A percentile compares a stretch with the other conserved stretches of the same genome.
Conservation (phyloP, 2,797 vertebrate genomes). For the Micrastur ruficollis region DNA sequence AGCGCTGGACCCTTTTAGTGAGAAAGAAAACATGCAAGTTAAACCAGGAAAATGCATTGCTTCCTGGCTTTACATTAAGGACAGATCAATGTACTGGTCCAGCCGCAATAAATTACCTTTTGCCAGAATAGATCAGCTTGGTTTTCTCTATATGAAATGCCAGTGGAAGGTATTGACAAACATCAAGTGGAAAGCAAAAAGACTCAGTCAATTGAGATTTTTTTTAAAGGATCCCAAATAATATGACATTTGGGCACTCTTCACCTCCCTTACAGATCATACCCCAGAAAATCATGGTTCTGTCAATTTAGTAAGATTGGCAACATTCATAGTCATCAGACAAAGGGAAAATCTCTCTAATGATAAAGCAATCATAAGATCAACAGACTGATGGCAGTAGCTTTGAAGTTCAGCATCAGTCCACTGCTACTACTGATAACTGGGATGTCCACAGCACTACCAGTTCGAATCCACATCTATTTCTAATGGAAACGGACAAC, state of each 20-base stretch:
- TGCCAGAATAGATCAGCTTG: neutral
- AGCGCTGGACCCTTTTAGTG: conserved; percentile 17
- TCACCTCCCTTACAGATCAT: neutral
- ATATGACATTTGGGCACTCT: neutral
- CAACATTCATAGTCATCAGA: neutral
- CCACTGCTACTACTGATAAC: neutral
- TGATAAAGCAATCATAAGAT: neutral
- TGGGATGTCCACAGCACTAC: neutral
- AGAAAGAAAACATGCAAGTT: conserved; percentile 42
- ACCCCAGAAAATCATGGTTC: neutral
- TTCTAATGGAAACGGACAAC: neutral
- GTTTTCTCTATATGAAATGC: neutral
- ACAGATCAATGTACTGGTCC: conserved; percentile 48
- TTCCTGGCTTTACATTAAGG: conserved; percentile 42
- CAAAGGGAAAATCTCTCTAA: neutral
- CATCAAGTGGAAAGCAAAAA: neutral
- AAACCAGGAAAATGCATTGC: conserved; percentile 32
- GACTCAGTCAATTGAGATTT: neutral
- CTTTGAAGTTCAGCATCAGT: neutral
- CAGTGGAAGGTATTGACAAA: neutral
- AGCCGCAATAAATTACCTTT: conserved; percentile 31
- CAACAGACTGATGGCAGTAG: neutral
- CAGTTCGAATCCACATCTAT: neutral
- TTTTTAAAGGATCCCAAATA: neutral
- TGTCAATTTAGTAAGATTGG: neutral